Base-by-base conservation (phyloP, 2,797 vertebrate species). In the Ptychobarbus kaznakovi region DNA sequence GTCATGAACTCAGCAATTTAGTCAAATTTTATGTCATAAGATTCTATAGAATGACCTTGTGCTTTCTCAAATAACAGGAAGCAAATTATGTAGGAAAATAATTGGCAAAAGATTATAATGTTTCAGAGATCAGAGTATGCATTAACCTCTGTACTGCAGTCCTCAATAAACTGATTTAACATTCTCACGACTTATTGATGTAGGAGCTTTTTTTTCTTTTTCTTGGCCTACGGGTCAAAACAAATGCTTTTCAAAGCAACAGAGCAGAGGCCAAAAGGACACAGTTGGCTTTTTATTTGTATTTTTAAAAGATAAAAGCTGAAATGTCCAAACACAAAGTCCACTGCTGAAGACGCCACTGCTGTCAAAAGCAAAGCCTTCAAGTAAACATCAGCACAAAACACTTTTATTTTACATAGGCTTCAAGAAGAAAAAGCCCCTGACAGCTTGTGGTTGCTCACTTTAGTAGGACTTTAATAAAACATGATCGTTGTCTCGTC, bases 141-240 rank as follows among this genome's bases (percentile, higher is more conserved):
- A 66, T 75, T 76, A 65, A 76, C 82, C 82, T 76, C 72, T 66
- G 73, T 53, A 66, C 58, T 51, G 32, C 11, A 28, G 32, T 53
- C 32, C 38, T 40, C 61, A 76, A 83, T 83, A 66, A 75, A 81
- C 72, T 75, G 72, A 83, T 73, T 73, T 82, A 46, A 73, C 81
- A 82, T 51, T 10, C 56, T 75, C 56, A 49, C 20, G 9, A 38
- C 32, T 44, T 69, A 69, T 69, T 83, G 63, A 40, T 42, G 58
- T 40, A 53, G 65, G 44, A 63, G 7, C 1, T 72, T 28, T 25
- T 38, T 32, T 25, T 6, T 2, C 2, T 65, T 40, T 66, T 49
- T 28, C n/a, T 42, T 83, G 58, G 49, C 58, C 58, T 42, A 53
- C 61, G 1, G 16, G 58, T 16, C 42, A 75, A 38, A 38, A 65